Evolutionary conservation across 2,113 vertebrate genomes (phyloP).

Genomic region (Cebus imitator): DNA sequence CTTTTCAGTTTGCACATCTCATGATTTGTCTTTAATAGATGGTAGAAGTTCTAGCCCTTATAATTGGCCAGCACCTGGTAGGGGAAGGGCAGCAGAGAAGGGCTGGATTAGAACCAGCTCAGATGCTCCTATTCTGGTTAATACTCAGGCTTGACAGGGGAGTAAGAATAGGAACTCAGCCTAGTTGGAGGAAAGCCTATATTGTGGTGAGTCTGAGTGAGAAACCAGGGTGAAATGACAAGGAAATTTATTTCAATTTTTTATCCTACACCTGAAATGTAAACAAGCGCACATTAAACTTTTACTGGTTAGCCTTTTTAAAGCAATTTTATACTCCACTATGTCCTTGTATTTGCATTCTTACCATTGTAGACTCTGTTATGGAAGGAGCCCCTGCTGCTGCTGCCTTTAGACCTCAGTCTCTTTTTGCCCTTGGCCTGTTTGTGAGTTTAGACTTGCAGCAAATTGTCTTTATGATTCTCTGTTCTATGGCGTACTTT

Average conservation of each 20-base stretch:
- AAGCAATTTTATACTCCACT: background rate
- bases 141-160: background rate
- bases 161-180: accelerated
- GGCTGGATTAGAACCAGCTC: background rate
- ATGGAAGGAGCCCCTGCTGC: background rate
- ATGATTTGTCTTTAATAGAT: background rate
- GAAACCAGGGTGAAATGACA: background rate
- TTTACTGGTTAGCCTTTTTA: background rate
- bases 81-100: background rate
- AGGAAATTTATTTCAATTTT: background rate
- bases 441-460: background rate
- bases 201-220: background rate
- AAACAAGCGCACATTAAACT: background rate
- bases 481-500: conserved; percentile 36
- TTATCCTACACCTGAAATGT: background rate
- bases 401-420: background rate
- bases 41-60: background rate
- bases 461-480: background rate
- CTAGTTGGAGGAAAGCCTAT: background rate
- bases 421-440: conserved; percentile 1
- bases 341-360: background rate
- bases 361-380: background rate
- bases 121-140: background rate
- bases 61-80: background rate
- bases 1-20: background rate